phyloP scores from a whole-genome alignment of 2,113 vertebrate species.

The Eidolon helvum region DNA sequence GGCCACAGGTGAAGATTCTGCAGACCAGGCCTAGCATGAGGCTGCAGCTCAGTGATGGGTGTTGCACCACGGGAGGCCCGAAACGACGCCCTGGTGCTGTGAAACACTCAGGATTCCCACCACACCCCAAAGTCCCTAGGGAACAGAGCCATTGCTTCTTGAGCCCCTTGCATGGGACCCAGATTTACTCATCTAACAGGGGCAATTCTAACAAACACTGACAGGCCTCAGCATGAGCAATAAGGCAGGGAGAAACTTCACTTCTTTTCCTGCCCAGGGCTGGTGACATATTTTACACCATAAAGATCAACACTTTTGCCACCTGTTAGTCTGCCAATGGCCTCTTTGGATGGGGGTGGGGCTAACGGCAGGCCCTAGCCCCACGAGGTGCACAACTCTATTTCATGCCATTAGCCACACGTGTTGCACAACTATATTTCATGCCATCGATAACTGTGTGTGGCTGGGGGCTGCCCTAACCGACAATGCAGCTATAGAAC shows the following conservation, averaged over 20 bases:
- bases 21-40: not conserved
- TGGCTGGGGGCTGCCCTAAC: rapidly evolving
- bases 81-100: rapidly evolving
- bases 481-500: not conserved
- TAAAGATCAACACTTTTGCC: not conserved
- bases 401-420: not conserved
- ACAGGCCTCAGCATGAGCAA: not conserved
- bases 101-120: not conserved
- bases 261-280: not conserved
- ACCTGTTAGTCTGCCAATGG: rapidly evolving
- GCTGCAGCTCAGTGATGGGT: not conserved
- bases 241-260: rapidly evolving
- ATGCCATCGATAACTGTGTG: rapidly evolving
- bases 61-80: rapidly evolving
- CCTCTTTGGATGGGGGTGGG: no score
- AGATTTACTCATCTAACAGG: not conserved
- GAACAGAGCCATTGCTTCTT: not conserved
- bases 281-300: rapidly evolving
- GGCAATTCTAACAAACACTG: not conserved
- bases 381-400: no score
- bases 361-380: no score
- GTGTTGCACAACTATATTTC: not conserved
- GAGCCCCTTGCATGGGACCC: not conserved
- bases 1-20: not conserved
- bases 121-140: rapidly evolving